Evolutionary conservation across 1,140 invertebrate species (phyloP).

Genomic region (Lepidurus packardi): DNA sequence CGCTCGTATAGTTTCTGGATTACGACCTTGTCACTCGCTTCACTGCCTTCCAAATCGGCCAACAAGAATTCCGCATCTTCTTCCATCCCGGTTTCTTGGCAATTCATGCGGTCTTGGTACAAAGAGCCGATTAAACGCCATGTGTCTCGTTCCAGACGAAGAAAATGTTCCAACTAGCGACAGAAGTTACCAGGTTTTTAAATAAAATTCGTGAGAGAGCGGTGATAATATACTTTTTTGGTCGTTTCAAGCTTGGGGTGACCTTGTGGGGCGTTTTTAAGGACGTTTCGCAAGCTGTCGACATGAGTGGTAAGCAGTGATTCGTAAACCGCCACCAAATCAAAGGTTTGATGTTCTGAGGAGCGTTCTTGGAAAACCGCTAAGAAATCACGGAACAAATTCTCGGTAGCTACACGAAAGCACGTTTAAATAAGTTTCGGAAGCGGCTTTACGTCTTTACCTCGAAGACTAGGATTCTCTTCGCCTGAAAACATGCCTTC

Average conservation of each 20-base stretch:
- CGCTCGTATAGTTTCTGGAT: constrained; percentile 55
- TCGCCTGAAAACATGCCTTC: not conserved
- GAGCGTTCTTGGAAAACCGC: constrained; percentile 52
- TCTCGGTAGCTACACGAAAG: not conserved
- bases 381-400: constrained; percentile 54
- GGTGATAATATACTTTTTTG: constrained; percentile 41
- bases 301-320: constrained; percentile 32
- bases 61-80: constrained; percentile 47
- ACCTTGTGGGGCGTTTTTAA: constrained; percentile 27
- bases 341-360: constrained; percentile 51
- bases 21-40: constrained; percentile 57
- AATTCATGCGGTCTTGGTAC: constrained; percentile 64
- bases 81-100: constrained; percentile 44
- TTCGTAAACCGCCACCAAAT: constrained; percentile 50
- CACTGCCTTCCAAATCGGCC: constrained; percentile 45
- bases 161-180: constrained; percentile 39
- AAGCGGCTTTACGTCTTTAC: not conserved
- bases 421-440: not conserved
- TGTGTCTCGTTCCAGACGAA: constrained; percentile 60
- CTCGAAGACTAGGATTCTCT: not conserved
- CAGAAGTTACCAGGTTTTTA: constrained; percentile 10
- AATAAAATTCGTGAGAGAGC: constrained; percentile 11
- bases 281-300: constrained; percentile 26
- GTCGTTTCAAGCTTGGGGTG: constrained; percentile 34
- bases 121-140: constrained; percentile 76